Base-by-base conservation (phyloP, 2,797 vertebrate species). In the Fundulus diaphanus region DNA sequence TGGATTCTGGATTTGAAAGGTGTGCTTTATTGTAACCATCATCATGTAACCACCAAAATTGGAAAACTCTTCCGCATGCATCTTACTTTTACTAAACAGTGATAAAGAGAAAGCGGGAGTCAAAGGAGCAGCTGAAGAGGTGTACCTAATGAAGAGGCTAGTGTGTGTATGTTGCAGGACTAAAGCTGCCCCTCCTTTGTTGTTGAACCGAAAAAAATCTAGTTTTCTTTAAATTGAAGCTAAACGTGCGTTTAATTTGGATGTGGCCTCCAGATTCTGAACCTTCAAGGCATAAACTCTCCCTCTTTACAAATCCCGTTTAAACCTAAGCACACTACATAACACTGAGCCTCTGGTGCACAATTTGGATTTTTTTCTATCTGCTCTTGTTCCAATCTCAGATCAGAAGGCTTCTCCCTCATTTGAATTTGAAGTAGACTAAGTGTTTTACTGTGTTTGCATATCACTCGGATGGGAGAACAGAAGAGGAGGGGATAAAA, bases 351-450 rank as follows among this genome's bases (percentile, higher is more conserved):
- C 61, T 18, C 24, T 69, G 51, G 35, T 72, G 74, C 20, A 65
- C 48, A 63, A 37, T 74, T 68, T 68, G 68, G 70, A 78, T 8
- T 72, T 54, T 42, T 29, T 83, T 74, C 20, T 37, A 1, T 76
- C 40, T 76, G 66, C 37, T 48, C 49, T 31, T 5, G 1, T 24
- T 79, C 65, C 46, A 80, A 79, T 78, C 48, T 67, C 46, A 68
- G 67, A 79, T 85, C 68, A 76, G 61, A 85, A 71, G 24, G 9
- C 68, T 77, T 63, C 59, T 15, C 0, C 68, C 73, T 83, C 63
- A 74, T 78, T 74, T 69, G 69, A 80, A 79, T 77, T 65, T 18
- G 31, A 85, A 82, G 73, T 33, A 46, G n/a, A 29, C 35, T 15
- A 71, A 70, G 40, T 61, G 72, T 72, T 70, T 2, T 67, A 59